Base-by-base conservation (phyloP, 2,113 vertebrate species). In the Rhadina sibilatrix region DNA sequence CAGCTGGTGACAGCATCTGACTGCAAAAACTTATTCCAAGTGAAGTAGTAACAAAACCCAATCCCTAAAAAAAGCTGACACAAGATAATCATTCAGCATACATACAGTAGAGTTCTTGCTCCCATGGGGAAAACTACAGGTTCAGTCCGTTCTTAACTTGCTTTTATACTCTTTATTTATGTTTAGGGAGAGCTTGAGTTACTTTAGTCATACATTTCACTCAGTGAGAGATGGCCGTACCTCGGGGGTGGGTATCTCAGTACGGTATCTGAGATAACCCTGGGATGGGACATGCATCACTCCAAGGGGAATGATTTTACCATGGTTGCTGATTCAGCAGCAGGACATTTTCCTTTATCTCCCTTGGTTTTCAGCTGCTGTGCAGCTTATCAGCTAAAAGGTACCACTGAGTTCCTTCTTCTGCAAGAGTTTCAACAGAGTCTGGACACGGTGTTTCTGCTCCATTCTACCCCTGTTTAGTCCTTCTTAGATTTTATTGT, bases 401-500 rank as follows among this genome's bases (percentile, higher is more conserved):
- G 22, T 33, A 23, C 18, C 22, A 44, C 18, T 2, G 8, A 37
- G 12, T 44, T 74, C 6, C 10, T 15, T 44, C 8, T 19, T 20
- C 33, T 74, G 12, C 12, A 59, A 38, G 3, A 10, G 16, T 72
- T 42, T 8, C 15, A 11, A 14, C 12, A 37, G 30, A 47, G 37
- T 7, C 19, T 74, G 60, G 52, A 19, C 8, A 6, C 0, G 1
- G 5, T n/a, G 27, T n/a, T 52, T n/a, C 33, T 4, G 5, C 23
- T 52, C 19, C 3, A 3, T 44, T 59, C 18, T 25, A 28, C 23
- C 2, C 12, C 33, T 66, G 3, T 44, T 82, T 66, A n/a, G 19
- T 5, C 5, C 10, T 33, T 10, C 12, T 74, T 44, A 38, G 9
- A 46, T 15, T 52, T 10, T 17, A 16, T n/a, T 59, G 15, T 37